phyloP scores from a whole-genome alignment of 2,113 vertebrate genomes.

The Sebastes schlegelii region DNA sequence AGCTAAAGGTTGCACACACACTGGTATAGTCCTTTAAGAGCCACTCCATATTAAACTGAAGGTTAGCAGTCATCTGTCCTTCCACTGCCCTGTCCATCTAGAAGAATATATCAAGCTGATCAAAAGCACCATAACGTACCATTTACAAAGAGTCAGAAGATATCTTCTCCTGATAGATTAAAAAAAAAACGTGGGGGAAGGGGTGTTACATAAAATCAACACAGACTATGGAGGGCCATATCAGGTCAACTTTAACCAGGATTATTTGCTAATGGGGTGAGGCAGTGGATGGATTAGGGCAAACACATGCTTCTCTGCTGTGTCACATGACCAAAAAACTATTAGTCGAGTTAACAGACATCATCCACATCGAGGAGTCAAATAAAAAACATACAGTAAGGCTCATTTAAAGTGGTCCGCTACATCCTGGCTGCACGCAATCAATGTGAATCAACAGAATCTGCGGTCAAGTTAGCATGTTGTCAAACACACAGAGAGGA shows the following conservation, averaged over 20 bases:
- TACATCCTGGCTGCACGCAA: conserved; percentile 11
- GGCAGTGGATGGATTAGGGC: conserved; percentile 43
- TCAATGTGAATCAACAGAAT: background rate
- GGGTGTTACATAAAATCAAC: conserved; percentile 17
- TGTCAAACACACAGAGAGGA: conserved; percentile 8
- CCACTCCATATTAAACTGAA: background rate
- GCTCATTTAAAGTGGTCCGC: conserved; percentile 27
- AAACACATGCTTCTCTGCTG: conserved; percentile 44
- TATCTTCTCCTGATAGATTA: conserved; percentile 7
- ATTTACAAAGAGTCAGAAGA: conserved; percentile 15
- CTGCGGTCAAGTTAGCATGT: conserved; percentile 23
- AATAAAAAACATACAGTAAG: conserved; percentile 19
- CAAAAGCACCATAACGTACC: background rate
- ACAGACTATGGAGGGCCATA: conserved; percentile 6
- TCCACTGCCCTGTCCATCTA: background rate
- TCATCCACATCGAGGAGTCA: conserved; percentile 19
- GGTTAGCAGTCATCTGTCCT: background rate
- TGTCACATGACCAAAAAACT: conserved; percentile 45
- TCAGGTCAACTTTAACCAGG: conserved; percentile 55
- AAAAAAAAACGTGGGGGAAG: background rate
- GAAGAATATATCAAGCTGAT: conserved; percentile 12
- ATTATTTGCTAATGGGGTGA: conserved; percentile 64
- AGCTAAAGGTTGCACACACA: background rate
- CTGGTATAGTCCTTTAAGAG: background rate
- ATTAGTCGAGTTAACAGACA: conserved; percentile 22